Base-by-base conservation (phyloP, 2,113 vertebrate species). In the Corythoichthys intestinalis region DNA sequence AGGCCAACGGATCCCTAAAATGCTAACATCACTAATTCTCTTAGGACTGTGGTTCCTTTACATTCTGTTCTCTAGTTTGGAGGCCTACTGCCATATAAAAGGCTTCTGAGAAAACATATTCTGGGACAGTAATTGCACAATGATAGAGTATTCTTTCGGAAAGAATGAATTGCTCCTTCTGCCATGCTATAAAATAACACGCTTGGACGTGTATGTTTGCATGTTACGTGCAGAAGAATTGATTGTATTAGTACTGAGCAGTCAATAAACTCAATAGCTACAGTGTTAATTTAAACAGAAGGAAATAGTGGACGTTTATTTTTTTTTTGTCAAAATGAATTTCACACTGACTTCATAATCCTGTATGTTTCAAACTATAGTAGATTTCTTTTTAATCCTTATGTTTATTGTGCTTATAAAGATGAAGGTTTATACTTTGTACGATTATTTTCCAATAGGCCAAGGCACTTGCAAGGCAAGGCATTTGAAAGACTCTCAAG, bases 61-160 rank as follows among this genome's bases (percentile, higher is more conserved):
- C 79, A 87, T 97, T 83, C 93, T 95, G 38, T 95, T 97, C 78
- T 90, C 95, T 64, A 95, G 94, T 90, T 87, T 97, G 46, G 95
- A 96, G 87, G 94, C 94, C 46, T 97, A 97, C 76, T 97, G 95
- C 88, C 94, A 96, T 89, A 94, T 97, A 85, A 73, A 90, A 52
- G 94, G 94, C 78, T 97, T 97, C 92, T 97, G 79, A 93, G 70
- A 57, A 57, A 58, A 59, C 67, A 61, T 13, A 38, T 50, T 28
- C 58, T 50, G 9, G 35, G 39, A 70, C 53, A 69, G 38, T 44
- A 50, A 62, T 20, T 52, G 60, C 54, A 74, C 12, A 63, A 39
- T 49, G 61, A 71, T 17, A 37, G 8, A 67, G 76, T 69, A 68
- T 62, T 75, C 60, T 68, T 65, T 53, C 75, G 72, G 46, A 67